Base-by-base conservation (phyloP, 2,113 vertebrate genomes). In the Peromyscus californicus region DNA sequence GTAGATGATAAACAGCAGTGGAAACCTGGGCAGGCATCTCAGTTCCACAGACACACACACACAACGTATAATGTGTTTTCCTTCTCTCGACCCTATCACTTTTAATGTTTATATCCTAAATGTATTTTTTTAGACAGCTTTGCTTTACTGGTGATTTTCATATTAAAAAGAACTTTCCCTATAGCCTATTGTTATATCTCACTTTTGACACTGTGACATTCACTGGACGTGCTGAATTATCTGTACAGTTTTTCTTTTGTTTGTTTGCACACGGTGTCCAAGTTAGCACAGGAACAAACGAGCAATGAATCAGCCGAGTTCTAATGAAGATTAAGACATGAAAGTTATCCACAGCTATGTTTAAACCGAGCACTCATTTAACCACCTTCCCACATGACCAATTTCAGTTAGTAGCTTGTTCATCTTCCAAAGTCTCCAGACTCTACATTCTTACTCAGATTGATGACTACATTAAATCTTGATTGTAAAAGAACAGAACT, bases 321-420 rank as follows among this genome's bases (percentile, higher is more conserved):
- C 97, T 98, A 95, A 94, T 96, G 97, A 97, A 98, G 96, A 98
- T 86, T 94, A 98, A 95, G 70, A 87, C 84, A 63, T 63, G 93
- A 70, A 51, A 93, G 70, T 76, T 90, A 97, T 91, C 91, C 85
- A 91, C 36, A 74, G 75, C 86, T 75, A 15, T 65, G 79, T 83
- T 51, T 93, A 83, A 98, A 96, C 93, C 74, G 92, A 94, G 84
- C 93, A 96, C 79, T 67, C 36, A 75, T 93, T 93, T 98, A 94
- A 70, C 93, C 96, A 8, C 39, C 93, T 98, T 94, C 93, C 86
- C 95, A 96, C 94, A 90, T 95, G 92, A 97, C 90, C 95, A 33
- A 12, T 97, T 98, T 96, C 96, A 94, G 84, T 93, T 98, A 69
- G 92, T 97, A 89, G 80, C 90, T 91, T 97, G 36, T 95, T 97